A percentile compares a stretch with the other conserved stretches of the same genome.
These are phyloP conservation scores for Lasioglossum figueresi DNA, from an alignment of 2,888 invertebrate genomes.

Conservation along the genomic window DNA sequence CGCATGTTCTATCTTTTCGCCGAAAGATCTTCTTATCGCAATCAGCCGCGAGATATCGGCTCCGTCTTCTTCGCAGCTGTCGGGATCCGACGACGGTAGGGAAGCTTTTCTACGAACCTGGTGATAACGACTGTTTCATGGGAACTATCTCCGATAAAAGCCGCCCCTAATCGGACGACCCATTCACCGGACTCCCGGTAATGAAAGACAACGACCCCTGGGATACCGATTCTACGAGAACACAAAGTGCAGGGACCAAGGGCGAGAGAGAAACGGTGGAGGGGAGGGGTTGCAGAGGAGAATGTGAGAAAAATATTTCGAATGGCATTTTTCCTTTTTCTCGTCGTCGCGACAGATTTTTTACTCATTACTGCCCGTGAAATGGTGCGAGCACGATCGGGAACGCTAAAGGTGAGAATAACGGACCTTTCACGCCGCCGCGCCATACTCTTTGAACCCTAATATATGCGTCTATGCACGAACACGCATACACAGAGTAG, in stretches of 20 bases:
- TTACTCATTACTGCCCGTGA: slow-evolving; percentile 38
- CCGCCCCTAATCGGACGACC: slow-evolving; percentile 26
- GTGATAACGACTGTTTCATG: slow-evolving; percentile 60
- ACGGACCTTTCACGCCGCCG: slow-evolving; percentile 60
- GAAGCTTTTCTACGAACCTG: slow-evolving; percentile 35
- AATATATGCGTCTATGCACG: slow-evolving; percentile 39
- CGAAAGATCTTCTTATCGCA: slow-evolving; percentile 57
- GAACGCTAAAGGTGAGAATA: slow-evolving; percentile 62
- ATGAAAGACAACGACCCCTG: slow-evolving; percentile 28
- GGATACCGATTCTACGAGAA: slow-evolving; percentile 37
- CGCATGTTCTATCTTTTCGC: slow-evolving; percentile 37
- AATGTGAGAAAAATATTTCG: slow-evolving; percentile 46
- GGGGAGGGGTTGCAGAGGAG: background rate
- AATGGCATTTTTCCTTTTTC: slow-evolving; percentile 42
- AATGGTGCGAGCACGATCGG: slow-evolving; percentile 42
- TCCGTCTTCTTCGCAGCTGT: slow-evolving; percentile 32
- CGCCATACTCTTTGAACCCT: slow-evolving; percentile 42
- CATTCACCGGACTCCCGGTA: slow-evolving; percentile 9
- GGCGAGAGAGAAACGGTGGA: background rate
- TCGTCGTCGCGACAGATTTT: slow-evolving; percentile 8
- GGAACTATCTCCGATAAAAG: slow-evolving; percentile 51
- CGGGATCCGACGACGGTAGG: slow-evolving; percentile 29
- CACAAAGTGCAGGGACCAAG: background rate
- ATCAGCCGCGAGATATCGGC: slow-evolving; percentile 47
- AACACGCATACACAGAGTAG: background rate